phyloP scores from a whole-genome alignment of 2,888 invertebrate genomes.

The Machimus atricapillus region DNA sequence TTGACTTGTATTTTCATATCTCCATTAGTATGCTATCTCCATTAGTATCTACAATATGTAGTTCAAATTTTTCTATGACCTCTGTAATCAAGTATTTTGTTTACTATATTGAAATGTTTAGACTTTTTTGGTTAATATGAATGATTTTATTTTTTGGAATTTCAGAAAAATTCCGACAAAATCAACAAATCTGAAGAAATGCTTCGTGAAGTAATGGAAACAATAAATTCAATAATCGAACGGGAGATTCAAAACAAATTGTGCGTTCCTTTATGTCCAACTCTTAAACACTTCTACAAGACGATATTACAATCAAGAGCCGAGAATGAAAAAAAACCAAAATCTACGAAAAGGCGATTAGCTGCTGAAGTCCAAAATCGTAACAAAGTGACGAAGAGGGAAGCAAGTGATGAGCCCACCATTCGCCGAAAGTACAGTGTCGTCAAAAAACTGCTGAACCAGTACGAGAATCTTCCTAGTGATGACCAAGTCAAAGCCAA shows the following conservation, averaged over 20 bases:
- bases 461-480: conserved; percentile 55
- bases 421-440: conserved; percentile 54
- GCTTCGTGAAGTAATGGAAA: conserved; percentile 54
- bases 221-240: conserved; percentile 57
- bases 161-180: conserved; percentile 48
- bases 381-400: not conserved
- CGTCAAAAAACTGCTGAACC: conserved; percentile 56
- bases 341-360: not conserved
- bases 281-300: conserved; percentile 56
- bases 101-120: no score
- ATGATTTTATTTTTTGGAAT: not conserved
- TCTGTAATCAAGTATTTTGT: no score
- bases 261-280: conserved; percentile 55
- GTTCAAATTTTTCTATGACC: no score
- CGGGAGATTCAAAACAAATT: conserved; percentile 54
- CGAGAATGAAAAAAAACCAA: conserved; percentile 21
- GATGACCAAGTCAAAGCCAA: conserved; percentile 53
- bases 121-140: not conserved
- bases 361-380: not conserved
- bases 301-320: conserved; percentile 50
- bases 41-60: no score
- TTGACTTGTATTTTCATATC: no score
- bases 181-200: conserved; percentile 54
- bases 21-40: no score
- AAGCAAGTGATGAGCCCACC: conserved; percentile 36